Base-by-base conservation (phyloP, 2,113 vertebrate species). In the Anarhynchus alexandrinus region DNA sequence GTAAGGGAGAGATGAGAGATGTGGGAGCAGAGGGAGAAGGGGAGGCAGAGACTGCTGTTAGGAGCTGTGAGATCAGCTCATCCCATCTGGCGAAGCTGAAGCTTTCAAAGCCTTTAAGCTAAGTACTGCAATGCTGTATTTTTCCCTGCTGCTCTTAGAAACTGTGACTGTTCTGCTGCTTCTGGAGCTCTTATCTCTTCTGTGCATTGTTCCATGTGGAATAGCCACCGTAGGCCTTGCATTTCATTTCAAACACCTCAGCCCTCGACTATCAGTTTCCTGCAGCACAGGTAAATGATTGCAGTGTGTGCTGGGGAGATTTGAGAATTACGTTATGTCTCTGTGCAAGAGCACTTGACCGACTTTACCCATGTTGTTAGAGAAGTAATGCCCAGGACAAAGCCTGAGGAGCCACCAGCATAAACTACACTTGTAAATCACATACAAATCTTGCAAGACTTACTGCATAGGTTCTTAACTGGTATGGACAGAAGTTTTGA, bases 151-250 rank as follows among this genome's bases (percentile, higher is more conserved):
- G 66, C 78, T 79, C n/a, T 67, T 83, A 19, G 40, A 45, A 66
- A 57, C 23, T 21, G 49, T 42, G 72, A 30, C 59, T 79, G n/a
- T 79, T 82, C 32, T 34, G 58, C 51, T 81, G 51, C 47, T 62
- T 67, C 66, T 70, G 49, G 55, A 76, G 55, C 66, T 87, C 45
- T 62, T 34, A 17, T 19, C 22, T 82, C 15, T 62, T 19, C 72
- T 62, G 59, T 42, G 19, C 3, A 0, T 13, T 69, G 25, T 14
- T 72, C 72, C 9, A 4, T 18, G 54, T 36, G 36, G 72, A 58
- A n/a, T 6, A 72, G 40, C 26, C 13, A 59, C 17, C 0, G 0
- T 18, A 43, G 20, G 25, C 19, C 42, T 73, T 23, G 2, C 7
- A 2, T 36, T 65, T 70, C 8, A 25, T 55, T 82, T 91, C 59